Evolutionary conservation across 2,888 invertebrate species (phyloP).

Genomic region (Drosophila leonis): DNA sequence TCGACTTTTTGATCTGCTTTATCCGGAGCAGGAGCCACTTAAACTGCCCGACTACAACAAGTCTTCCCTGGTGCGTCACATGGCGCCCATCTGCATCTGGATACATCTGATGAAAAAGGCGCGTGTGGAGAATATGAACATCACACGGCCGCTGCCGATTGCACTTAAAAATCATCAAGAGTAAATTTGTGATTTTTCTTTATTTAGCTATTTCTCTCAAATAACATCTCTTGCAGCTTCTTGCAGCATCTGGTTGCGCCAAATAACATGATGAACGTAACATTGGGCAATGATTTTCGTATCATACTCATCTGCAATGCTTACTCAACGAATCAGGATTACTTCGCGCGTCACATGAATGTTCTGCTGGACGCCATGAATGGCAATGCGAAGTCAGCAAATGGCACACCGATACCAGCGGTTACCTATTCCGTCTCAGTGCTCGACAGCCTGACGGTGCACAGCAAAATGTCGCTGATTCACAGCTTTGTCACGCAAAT

Average conservation of each 20-base stretch:
- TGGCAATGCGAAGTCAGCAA: slow-evolving; percentile 88
- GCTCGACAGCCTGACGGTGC: slow-evolving; percentile 96
- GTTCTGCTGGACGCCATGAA: slow-evolving; percentile 95
- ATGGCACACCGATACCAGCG: slow-evolving; percentile 89
- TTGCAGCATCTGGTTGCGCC: slow-evolving; percentile 93
- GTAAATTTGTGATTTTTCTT: slow-evolving; percentile 84
- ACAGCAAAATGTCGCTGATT: slow-evolving; percentile 97
- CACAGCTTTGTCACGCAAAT: slow-evolving; percentile 94
- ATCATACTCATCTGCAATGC: slow-evolving; percentile 97
- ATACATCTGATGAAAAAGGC: slow-evolving; percentile 98
- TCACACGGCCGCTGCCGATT: slow-evolving; percentile 91
- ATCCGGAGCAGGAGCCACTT: slow-evolving; percentile 95
- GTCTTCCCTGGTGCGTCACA: slow-evolving; percentile 88
- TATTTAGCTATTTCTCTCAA: background rate
- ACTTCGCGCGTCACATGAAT: slow-evolving; percentile 96
- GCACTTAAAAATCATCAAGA: slow-evolving; percentile 94
- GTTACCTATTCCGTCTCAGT: slow-evolving; percentile 96
- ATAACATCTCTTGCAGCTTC: slow-evolving; percentile 87
- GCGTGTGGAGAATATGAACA: slow-evolving; percentile 92
- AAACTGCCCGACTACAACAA: slow-evolving; percentile 95
- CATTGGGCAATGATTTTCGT: slow-evolving; percentile 94
- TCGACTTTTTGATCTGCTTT: slow-evolving; percentile 95
- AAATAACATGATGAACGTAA: slow-evolving; percentile 90
- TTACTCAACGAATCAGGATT: slow-evolving; percentile 96
- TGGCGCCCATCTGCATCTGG: slow-evolving; percentile 98